Conservation (phyloP, 2,888 invertebrate species). For the Philereme transversata region DNA sequence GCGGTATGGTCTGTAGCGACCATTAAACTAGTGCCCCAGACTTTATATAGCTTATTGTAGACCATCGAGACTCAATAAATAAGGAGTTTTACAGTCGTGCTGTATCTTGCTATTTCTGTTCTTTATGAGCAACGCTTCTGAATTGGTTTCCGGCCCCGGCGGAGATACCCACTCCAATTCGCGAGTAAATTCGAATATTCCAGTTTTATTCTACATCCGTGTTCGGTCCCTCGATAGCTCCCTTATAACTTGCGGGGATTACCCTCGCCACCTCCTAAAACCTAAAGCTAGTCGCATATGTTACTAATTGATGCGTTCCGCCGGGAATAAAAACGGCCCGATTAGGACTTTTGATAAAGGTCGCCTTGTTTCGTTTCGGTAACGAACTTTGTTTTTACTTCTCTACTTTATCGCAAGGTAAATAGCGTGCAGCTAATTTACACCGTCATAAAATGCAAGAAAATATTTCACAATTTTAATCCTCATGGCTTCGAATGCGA, state of each 20-base stretch:
- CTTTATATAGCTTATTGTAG: constrained; percentile 38
- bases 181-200: constrained; percentile 48
- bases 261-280: constrained; percentile 64
- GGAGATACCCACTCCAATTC: constrained; percentile 30
- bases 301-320: constrained; percentile 71
- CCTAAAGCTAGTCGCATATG: constrained; percentile 70
- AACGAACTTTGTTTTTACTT: constrained; percentile 42
- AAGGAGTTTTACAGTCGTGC: constrained; percentile 45
- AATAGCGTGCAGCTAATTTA: constrained; percentile 41
- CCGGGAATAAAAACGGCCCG: constrained; percentile 71
- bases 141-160: constrained; percentile 44
- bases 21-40: constrained; percentile 26
- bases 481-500: constrained; percentile 38
- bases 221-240: constrained; percentile 45
- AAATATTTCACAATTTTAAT: constrained; percentile 51
- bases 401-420: constrained; percentile 29
- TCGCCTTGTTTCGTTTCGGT: constrained; percentile 23
- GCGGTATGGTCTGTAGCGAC: too few species aligned
- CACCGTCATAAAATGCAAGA: constrained; percentile 43
- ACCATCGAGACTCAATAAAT: constrained; percentile 45
- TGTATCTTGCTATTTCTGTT: constrained; percentile 42
- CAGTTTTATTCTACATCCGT: constrained; percentile 48
- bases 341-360: constrained; percentile 54
- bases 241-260: constrained; percentile 60
- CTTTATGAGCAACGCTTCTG: constrained; percentile 46